Evolutionary conservation across 64 coral and sea anemone species (phyloP), one percentile per base, ranked within the genome.

Genomic region (Stylophora pistillata): DNA sequence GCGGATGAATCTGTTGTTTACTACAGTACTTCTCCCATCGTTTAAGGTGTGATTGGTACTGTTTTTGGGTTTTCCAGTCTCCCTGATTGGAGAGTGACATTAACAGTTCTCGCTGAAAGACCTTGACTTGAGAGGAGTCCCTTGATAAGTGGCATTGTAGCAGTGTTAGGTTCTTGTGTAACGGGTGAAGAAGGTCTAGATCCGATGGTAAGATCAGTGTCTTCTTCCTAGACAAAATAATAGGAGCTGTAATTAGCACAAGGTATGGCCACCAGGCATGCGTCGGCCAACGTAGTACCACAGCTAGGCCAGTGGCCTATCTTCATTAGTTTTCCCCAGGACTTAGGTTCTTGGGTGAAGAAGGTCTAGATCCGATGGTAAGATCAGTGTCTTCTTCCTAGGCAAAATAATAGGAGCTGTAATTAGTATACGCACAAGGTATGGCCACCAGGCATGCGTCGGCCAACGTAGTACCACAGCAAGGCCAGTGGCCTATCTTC

Each of bases 261-360:
- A 87, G 85, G 52, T 56, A 87, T 55, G 71, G 69, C 85, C 71
- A 87, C 85, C n/a, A n/a, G n/a, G n/a, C n/a, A n/a, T n/a, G n/a
- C n/a, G n/a, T n/a, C n/a, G n/a, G n/a, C n/a, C n/a, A n/a, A n/a
- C n/a, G n/a, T n/a, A n/a, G n/a, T n/a, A n/a, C n/a, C n/a, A n/a
- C n/a, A n/a, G n/a, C n/a, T n/a, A n/a, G n/a, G n/a, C n/a, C n/a
- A n/a, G n/a, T n/a, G n/a, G n/a, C n/a, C n/a, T n/a, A n/a, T n/a
- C n/a, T n/a, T n/a, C n/a, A n/a, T n/a, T n/a, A n/a, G n/a, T n/a
- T n/a, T n/a, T n/a, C n/a, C n/a, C 13, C 30, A 86, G 15, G 20
- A 71, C 83, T 55, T n/a, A n/a, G n/a, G n/a, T n/a, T n/a, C n/a
- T n/a, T n/a, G n/a, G n/a, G n/a, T n/a, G n/a, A n/a, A n/a, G n/a